Evolutionary conservation across 2,888 invertebrate genomes (phyloP).

Genomic region (Nomada fucata): DNA sequence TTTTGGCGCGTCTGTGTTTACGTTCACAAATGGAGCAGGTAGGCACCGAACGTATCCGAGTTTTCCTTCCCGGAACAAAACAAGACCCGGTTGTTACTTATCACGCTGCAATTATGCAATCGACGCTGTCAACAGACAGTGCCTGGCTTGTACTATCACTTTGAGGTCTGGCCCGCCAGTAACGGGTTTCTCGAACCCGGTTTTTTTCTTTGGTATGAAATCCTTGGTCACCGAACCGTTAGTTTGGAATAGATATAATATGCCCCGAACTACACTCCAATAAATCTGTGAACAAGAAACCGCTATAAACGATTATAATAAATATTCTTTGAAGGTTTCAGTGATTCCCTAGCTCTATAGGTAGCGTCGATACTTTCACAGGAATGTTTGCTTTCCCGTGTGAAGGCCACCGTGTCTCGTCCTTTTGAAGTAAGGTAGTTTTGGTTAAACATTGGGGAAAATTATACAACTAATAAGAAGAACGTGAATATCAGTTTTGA

Average conservation of each 20-base stretch:
- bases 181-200: conserved; percentile 77
- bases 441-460: neutral
- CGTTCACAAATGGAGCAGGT: conserved; percentile 42
- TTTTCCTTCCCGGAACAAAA: conserved; percentile 37
- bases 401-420: neutral
- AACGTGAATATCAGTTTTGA: too few relatives aligned
- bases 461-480: neutral
- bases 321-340: neutral
- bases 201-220: conserved; percentile 77
- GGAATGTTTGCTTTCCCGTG: neutral
- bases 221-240: conserved; percentile 78
- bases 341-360: neutral
- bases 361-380: too few relatives aligned
- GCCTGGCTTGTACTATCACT: conserved; percentile 62
- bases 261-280: conserved; percentile 19
- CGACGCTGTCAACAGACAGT: conserved; percentile 46
- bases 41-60: conserved; percentile 23
- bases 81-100: conserved; percentile 39
- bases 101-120: conserved; percentile 67
- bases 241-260: conserved; percentile 58
- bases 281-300: conserved; percentile 38
- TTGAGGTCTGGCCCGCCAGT: conserved; percentile 76
- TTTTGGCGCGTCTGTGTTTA: conserved; percentile 52
- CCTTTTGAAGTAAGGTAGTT: neutral
- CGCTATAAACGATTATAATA: conserved; percentile 31